Conservation (phyloP, 2,888 invertebrate species). For the Diabrotica balteata region DNA sequence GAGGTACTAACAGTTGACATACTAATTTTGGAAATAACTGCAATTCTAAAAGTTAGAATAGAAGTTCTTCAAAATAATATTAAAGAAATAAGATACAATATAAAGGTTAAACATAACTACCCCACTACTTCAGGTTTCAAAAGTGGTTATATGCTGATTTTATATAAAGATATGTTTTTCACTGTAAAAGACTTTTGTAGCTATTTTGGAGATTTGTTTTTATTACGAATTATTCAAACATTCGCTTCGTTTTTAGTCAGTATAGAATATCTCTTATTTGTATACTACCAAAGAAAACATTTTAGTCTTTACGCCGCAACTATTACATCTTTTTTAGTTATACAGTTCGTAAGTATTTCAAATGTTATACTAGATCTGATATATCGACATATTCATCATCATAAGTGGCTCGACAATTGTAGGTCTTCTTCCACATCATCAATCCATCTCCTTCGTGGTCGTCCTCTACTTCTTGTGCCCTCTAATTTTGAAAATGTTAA, state of each 20-base stretch:
- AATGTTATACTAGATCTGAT: not conserved
- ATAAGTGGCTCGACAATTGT: too few species aligned
- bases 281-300: not conserved
- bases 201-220: not conserved
- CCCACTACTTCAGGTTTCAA: too few species aligned
- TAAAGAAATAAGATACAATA: too few species aligned
- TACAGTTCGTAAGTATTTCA: slow-evolving; percentile 1
- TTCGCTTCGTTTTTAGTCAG: not conserved
- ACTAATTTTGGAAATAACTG: too few species aligned
- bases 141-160: not conserved
- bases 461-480: too few species aligned
- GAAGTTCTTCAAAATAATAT: too few species aligned
- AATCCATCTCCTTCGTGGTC: too few species aligned
- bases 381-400: not conserved
- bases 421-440: too few species aligned
- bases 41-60: too few species aligned
- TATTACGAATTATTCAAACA: not conserved
- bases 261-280: not conserved
- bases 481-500: too few species aligned
- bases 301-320: not conserved
- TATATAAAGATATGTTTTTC: not conserved
- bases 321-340: not conserved
- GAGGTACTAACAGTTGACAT: too few species aligned
- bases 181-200: not conserved
- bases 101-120: too few species aligned